Evolutionary conservation across 2,113 vertebrate species (phyloP), one percentile per base, ranked within the genome.

Genomic region (Chamaetylas fuelleborni): DNA sequence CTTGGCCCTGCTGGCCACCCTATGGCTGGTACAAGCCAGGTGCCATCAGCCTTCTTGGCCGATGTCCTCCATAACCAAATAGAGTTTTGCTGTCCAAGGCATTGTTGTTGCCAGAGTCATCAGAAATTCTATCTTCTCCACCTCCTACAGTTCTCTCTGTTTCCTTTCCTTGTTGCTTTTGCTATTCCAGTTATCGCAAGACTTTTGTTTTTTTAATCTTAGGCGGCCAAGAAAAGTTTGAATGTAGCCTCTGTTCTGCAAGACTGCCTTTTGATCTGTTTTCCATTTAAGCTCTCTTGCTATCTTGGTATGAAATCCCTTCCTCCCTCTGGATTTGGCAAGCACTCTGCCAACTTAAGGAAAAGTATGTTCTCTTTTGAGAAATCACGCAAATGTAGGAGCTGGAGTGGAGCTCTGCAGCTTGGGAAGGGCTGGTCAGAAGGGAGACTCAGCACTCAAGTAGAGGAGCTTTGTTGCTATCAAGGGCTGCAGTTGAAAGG

Each of bases 271-370:
- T 83, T 61, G 81, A 65, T 88, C 90, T 90, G 62, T 81, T 96
- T 94, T 82, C 67, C 60, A 54, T 88, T 94, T 95, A 91, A 86
- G 54, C 47, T 93, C 77, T 95, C 69, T 62, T 47, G 84, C 62
- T 95, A 62, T 92, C 93, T 89, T 94, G 87, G 85, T 95, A 90
- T 80, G 76, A 94, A 93, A 77, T 89, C 76, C 90, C 71, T 82
- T 60, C 81, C 74, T 90, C 84, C 76, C 74, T 64, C 57, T 1
- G 16, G 58, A 70, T 81, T 91, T 95, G 87, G 92, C 91, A 86
- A 72, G 81, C 62, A 19, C 79, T 95, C 87, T 70, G 53, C 82
- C 70, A 90, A 29, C 78, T 94, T 48, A 54, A 86, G 65, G 57
- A 47, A 53, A 85, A 95, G 61, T 47, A 76, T 4, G 23, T 91